Evolutionary conservation across 2,888 invertebrate species (phyloP), one percentile per base, ranked within the genome.

Genomic region (Patella ulyssiponensis): DNA sequence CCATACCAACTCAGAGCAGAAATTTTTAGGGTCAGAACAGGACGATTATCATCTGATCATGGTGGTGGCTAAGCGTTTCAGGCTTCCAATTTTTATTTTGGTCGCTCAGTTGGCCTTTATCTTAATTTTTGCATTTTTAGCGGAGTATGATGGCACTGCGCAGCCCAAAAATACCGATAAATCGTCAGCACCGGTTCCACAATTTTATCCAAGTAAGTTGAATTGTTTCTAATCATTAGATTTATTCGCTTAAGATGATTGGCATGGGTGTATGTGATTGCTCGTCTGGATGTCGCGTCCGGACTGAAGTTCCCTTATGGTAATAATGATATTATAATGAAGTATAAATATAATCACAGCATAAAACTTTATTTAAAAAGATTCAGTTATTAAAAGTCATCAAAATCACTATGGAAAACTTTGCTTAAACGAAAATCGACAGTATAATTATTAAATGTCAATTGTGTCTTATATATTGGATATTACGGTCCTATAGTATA

Each of bases 71-170:
- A 73, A 73, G 5, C 54, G 75, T 23, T 53, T 71, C 51, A 81
- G 73, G 44, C 64, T 81, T 51, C 69, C 71, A 14, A 69, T 54
- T 54, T 69, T 76, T 58, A 56, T 77, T 9, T 54, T 84, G 14
- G n/a, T 82, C 15, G 51, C 80, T 14, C 82, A 85, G 75, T 69
- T 80, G 14, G 71, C 75, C 54, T 83, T 85, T 54, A 81, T 84
- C 9, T 51, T 85, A 1, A 73, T 84, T 17, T 85, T 83, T 56
- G 83, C 82, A 1, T 75, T 79, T 17, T 75, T 82, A 2, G 80
- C 79, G 15, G 77, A 81, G 51, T 85, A 85, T 76, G 82, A 80
- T 17, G 77, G 72, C 14, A 71, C 77, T n/a, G 78, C 80, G 15
- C 20, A 71, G n/a, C 77, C 79, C 20, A 71, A 75, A 51, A n/a